Evolutionary conservation across 2,888 invertebrate genomes (phyloP).

Genomic region (Operophtera brumata): DNA sequence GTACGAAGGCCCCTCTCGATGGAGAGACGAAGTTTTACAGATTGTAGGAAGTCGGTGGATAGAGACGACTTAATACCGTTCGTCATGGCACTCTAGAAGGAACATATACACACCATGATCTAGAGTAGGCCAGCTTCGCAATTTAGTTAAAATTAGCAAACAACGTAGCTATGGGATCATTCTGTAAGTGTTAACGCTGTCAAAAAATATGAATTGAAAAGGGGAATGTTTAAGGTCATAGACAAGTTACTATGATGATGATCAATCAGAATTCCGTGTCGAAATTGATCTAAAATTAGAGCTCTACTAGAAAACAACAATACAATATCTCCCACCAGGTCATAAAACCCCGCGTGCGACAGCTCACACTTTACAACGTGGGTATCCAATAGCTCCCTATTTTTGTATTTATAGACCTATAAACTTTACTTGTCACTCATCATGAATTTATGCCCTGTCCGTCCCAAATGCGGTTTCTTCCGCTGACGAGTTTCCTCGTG

Average conservation of each 20-base stretch:
- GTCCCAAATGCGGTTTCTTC: conserved; percentile 78
- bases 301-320: conserved; percentile 26
- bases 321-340: conserved; percentile 37
- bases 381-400: conserved; percentile 70
- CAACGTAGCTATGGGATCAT: no score
- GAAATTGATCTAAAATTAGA: conserved; percentile 21
- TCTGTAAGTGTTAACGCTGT: no score
- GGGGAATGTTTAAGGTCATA: no score
- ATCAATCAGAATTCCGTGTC: not conserved
- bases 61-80: no score
- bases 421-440: conserved; percentile 79
- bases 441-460: conserved; percentile 68
- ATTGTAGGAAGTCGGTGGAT: no score
- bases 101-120: no score
- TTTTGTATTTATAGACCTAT: conserved; percentile 76
- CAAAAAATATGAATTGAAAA: no score
- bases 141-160: no score
- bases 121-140: no score
- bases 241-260: not conserved
- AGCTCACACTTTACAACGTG: conserved; percentile 65
- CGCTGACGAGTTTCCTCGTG: conserved; percentile 75
- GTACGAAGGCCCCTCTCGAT: no score
- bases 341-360: conserved; percentile 67
- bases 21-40: no score
- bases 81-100: no score